phyloP scores from a whole-genome alignment of 2,797 vertebrate genomes.

The Paedocypris micromegethes region DNA sequence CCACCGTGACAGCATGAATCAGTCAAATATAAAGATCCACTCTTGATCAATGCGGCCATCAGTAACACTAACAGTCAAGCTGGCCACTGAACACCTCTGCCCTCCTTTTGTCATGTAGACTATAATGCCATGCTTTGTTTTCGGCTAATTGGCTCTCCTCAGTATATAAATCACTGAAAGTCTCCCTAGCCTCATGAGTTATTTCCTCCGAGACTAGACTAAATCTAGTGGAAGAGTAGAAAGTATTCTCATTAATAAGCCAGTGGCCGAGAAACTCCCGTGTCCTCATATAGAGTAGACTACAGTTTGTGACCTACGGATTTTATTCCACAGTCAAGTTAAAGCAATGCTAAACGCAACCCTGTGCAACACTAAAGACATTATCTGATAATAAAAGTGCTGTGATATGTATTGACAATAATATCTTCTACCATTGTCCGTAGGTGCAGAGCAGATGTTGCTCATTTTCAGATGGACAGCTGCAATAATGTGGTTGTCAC shows the following conservation, averaged over 20 bases:
- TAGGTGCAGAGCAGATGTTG: no score
- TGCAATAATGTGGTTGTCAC: no score
- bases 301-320: constrained; percentile 35
- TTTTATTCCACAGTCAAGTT: constrained; percentile 18
- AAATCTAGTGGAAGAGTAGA: constrained; percentile 55
- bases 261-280: constrained; percentile 41
- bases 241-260: constrained; percentile 62
- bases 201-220: constrained; percentile 52
- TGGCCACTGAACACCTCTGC: constrained; percentile 57
- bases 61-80: constrained; percentile 58
- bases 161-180: constrained; percentile 67
- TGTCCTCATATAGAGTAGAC: constrained; percentile 34
- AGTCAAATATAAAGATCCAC: constrained; percentile 62
- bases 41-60: constrained; percentile 71
- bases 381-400: no score
- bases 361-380: no score
- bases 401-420: no score
- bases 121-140: constrained; percentile 64
- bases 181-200: constrained; percentile 46
- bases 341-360: not conserved
- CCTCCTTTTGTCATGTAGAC: constrained; percentile 52
- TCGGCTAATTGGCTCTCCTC: constrained; percentile 68
- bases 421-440: no score
- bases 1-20: constrained; percentile 57
- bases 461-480: no score